phyloP scores from a whole-genome alignment of 2,113 vertebrate species.

The Neogobius melanostomus region DNA sequence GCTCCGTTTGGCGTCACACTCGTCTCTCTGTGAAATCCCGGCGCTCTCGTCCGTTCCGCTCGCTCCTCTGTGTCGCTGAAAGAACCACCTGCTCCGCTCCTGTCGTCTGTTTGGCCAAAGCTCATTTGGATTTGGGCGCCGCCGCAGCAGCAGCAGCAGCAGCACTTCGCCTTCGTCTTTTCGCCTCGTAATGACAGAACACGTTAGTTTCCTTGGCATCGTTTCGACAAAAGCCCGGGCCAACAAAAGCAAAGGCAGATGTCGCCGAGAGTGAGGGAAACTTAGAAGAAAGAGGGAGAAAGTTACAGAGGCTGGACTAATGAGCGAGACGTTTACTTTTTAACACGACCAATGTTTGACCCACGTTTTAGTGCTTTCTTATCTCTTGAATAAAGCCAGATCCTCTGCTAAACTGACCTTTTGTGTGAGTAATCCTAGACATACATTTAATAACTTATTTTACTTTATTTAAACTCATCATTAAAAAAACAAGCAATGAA shows the following conservation, averaged over 20 bases:
- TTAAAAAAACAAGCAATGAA: too few relatives aligned
- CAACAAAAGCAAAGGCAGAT: not conserved
- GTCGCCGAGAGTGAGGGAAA: not conserved
- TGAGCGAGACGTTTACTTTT: not conserved
- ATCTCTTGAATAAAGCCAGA: not conserved
- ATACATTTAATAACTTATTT: too few relatives aligned
- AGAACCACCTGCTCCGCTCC: constrained; percentile 38
- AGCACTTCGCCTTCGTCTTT: too few relatives aligned
- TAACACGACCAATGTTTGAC: too few relatives aligned
- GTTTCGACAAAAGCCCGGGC: not conserved
- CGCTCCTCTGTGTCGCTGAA: constrained; percentile 21
- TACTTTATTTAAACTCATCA: too few relatives aligned
- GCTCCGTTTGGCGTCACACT: constrained; percentile 12
- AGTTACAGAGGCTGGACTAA: not conserved
- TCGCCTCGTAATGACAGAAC: constrained; percentile 13
- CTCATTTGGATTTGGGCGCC: constrained; percentile 33
- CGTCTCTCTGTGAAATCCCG: constrained; percentile 2
- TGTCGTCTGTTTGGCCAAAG: constrained; percentile 18
- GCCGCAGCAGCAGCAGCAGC: not conserved
- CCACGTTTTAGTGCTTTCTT: not conserved
- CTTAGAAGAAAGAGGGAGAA: not conserved
- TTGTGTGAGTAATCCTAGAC: too few relatives aligned
- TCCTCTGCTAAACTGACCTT: too few relatives aligned
- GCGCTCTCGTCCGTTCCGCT: constrained; percentile 19
- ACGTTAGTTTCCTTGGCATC: constrained; percentile 15